Percentiles rank a stretch among this genome's conserved stretches.
Conservation (phyloP, 1,140 invertebrate species). For the Lycorma delicatula region DNA sequence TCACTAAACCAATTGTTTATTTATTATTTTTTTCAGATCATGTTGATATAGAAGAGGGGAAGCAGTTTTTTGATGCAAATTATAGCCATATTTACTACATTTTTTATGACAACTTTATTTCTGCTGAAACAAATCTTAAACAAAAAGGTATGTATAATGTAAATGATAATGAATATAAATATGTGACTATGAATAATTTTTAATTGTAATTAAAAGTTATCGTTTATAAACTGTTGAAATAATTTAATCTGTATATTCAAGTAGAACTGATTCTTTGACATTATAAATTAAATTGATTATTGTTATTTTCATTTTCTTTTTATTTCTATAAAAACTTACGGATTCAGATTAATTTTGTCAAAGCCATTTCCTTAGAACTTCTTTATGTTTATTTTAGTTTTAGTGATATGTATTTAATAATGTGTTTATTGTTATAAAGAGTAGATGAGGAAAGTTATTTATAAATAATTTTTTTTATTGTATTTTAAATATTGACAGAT, state of each 20-base stretch:
- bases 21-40: constrained; percentile 64
- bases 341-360: too few relatives aligned
- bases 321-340: too few relatives aligned
- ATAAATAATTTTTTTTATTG: too few relatives aligned
- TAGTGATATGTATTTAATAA: too few relatives aligned
- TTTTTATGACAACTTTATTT: constrained; percentile 89
- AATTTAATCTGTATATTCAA: not conserved
- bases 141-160: constrained; percentile 70
- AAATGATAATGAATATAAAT: not conserved
- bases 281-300: not conserved
- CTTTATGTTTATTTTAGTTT: too few relatives aligned
- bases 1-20: not conserved
- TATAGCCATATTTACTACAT: constrained; percentile 94
- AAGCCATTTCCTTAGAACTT: too few relatives aligned
- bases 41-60: constrained; percentile 80
- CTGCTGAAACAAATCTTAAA: constrained; percentile 79
- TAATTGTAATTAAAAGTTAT: not conserved
- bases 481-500: too few relatives aligned
- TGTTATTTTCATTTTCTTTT: too few relatives aligned
- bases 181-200: not conserved
- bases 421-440: too few relatives aligned
- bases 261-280: not conserved
- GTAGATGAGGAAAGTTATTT: too few relatives aligned
- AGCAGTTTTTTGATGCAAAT: constrained; percentile 86
- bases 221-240: not conserved